phyloP scores from a whole-genome alignment of 2,888 invertebrate species.

The Cantharis rufa region DNA sequence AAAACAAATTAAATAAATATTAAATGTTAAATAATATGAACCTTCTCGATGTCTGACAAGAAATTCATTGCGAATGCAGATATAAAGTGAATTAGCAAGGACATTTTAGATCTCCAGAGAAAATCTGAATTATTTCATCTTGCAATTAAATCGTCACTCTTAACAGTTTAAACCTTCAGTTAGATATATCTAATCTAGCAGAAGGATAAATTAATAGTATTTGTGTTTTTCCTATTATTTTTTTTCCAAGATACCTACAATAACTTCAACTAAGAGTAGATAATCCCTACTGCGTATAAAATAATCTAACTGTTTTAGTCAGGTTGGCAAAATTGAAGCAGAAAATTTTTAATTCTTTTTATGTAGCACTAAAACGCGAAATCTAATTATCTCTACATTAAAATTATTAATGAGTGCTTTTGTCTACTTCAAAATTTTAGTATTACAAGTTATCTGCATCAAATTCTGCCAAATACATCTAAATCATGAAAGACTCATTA shows the following conservation, averaged over 20 bases:
- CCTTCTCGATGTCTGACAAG: too few species aligned
- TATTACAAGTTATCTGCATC: not conserved
- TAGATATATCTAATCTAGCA: too few species aligned
- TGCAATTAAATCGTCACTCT: too few species aligned
- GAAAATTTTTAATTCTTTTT: not conserved
- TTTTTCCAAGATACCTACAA: not conserved
- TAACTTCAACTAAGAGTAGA: not conserved
- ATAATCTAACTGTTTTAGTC: not conserved
- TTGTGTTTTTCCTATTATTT: too few species aligned
- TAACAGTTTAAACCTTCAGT: too few species aligned
- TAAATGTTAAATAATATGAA: too few species aligned
- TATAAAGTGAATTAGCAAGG: too few species aligned
- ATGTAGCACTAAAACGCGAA: not conserved
- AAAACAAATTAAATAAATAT: too few species aligned
- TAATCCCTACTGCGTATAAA: not conserved
- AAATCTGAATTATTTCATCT: too few species aligned
- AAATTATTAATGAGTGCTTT: not conserved
- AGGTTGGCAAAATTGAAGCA: not conserved
- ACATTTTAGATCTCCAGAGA: too few species aligned
- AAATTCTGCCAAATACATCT: not conserved
- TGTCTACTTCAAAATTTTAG: not conserved
- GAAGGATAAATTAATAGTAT: too few species aligned
- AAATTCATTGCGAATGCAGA: too few species aligned
- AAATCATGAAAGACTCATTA: not conserved
- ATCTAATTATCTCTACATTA: not conserved